Percentiles rank a stretch among this genome's conserved stretches.
phyloP scores from a whole-genome alignment of 2,888 invertebrate species.

The Troilus luridus region DNA sequence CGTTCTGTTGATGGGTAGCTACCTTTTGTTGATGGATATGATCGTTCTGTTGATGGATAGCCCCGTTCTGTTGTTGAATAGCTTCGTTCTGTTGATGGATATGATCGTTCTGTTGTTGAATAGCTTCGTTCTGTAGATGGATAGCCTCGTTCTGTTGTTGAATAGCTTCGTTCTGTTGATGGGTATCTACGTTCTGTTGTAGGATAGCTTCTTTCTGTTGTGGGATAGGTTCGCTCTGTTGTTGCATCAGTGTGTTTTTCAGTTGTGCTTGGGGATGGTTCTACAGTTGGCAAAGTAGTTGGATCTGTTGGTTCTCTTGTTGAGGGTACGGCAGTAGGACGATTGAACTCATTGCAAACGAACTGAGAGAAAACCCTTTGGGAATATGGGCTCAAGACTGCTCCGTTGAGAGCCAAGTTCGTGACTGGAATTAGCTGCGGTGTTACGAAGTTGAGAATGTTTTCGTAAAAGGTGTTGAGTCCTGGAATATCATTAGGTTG shows the following conservation, averaged over 20 bases:
- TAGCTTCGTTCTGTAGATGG: too few relatives aligned
- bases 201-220: too few relatives aligned
- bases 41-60: too few relatives aligned
- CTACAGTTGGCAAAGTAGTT: not conserved
- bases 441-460: not conserved
- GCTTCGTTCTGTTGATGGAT: too few relatives aligned
- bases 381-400: not conserved
- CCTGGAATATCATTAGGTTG: not conserved
- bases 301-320: not conserved
- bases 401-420: not conserved
- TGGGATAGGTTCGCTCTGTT: not conserved
- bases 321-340: not conserved
- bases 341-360: constrained; percentile 5
- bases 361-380: not conserved
- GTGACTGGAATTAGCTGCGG: not conserved
- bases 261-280: not conserved
- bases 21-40: too few relatives aligned
- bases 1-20: too few relatives aligned
- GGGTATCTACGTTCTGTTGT: too few relatives aligned
- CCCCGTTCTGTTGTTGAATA: too few relatives aligned
- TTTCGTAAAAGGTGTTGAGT: not conserved
- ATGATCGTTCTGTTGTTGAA: too few relatives aligned
- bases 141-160: too few relatives aligned
- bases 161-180: too few relatives aligned
- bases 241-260: not conserved